phyloP scores from a whole-genome alignment of 1,140 invertebrate species.

The Brachystomella parvula region DNA sequence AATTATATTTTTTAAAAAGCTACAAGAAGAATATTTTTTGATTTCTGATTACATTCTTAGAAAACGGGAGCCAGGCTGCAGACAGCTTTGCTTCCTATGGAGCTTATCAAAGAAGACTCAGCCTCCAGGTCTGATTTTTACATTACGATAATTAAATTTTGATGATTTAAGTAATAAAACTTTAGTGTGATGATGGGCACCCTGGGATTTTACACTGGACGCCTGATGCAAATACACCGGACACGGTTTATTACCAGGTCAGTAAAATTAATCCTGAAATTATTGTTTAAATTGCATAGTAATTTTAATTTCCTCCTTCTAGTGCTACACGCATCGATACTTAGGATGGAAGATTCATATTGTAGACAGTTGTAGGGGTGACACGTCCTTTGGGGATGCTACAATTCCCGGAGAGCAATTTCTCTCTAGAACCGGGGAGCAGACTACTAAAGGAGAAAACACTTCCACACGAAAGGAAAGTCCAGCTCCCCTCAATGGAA shows the following conservation, averaged over 20 bases:
- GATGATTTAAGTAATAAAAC: too few species aligned
- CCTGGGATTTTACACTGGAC: constrained; percentile 74
- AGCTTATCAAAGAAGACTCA: constrained; percentile 74
- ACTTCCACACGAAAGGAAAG: too few species aligned
- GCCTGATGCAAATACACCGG: constrained; percentile 74
- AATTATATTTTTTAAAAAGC: not conserved
- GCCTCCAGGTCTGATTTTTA: constrained; percentile 47
- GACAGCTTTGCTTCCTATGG: constrained; percentile 72
- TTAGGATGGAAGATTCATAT: constrained; percentile 93
- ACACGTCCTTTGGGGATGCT: too few species aligned
- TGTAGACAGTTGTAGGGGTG: constrained; percentile 66
- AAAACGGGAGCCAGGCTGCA: constrained; percentile 59
- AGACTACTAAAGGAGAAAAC: too few species aligned
- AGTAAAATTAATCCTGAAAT: constrained; percentile 15
- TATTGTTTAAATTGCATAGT: constrained; percentile 6
- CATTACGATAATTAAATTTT: not conserved
- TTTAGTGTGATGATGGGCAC: constrained; percentile 66
- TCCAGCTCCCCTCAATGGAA: too few species aligned
- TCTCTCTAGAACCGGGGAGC: too few species aligned
- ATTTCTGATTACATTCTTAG: constrained; percentile 40
- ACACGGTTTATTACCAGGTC: constrained; percentile 88
- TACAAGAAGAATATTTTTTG: not conserved
- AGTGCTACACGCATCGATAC: constrained; percentile 86
- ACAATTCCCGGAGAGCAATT: too few species aligned
- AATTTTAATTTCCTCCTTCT: constrained; percentile 32